phyloP scores from a whole-genome alignment of 1,140 invertebrate species.

The Geopemphigus sp. region DNA sequence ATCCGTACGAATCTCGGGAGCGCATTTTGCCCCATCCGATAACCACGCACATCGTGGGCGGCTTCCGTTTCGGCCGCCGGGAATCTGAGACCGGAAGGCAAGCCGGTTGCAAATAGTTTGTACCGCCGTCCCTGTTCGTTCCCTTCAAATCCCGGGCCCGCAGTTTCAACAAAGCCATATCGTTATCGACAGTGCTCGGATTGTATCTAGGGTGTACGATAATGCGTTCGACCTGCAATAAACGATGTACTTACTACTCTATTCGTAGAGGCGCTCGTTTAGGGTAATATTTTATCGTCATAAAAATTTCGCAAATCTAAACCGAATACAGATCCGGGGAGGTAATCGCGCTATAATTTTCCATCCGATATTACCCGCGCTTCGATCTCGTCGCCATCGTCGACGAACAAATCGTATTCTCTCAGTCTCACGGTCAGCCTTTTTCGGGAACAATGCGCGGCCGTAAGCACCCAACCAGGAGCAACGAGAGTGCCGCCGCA shows the following conservation, averaged over 20 bases:
- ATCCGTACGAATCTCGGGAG: neutral
- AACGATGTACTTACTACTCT: no score
- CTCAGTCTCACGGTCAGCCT: conserved; percentile 50
- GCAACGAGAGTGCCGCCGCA: conserved; percentile 88
- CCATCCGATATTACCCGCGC: no score
- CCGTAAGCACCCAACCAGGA: conserved; percentile 80
- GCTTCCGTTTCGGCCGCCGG: neutral
- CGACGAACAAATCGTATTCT: neutral
- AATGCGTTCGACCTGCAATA: neutral
- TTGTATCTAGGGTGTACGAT: conserved; percentile 16
- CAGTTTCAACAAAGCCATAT: conserved; percentile 15
- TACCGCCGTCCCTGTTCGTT: neutral
- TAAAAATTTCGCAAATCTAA: no score
- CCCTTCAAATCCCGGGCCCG: neutral
- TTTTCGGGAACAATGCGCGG: conserved; percentile 8
- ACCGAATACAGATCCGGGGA: no score
- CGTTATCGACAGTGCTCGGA: conserved; percentile 21
- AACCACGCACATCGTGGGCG: neutral
- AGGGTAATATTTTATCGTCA: no score
- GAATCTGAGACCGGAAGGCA: conserved; percentile 4
- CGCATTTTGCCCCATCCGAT: conserved; percentile 24
- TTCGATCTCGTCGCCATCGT: neutral
- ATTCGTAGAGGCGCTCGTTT: no score
- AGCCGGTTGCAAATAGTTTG: neutral
- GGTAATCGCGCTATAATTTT: no score